A percentile compares a stretch with the other conserved stretches of the same genome.
Conservation (phyloP, 2,797 vertebrate species). For the Centroberyx gerrardi region DNA sequence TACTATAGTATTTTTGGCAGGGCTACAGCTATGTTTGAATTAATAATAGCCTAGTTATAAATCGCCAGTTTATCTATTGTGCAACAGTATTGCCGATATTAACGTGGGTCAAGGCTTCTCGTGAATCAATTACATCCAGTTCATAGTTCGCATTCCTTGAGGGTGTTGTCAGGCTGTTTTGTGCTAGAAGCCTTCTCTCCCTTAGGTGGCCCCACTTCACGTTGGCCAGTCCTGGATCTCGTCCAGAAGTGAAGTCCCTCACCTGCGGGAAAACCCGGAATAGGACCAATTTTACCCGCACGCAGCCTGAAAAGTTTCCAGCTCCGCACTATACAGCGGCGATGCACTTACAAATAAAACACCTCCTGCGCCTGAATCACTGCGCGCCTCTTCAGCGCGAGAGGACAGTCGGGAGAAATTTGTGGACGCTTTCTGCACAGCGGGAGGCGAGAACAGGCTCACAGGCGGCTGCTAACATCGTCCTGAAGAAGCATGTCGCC, state of each 20-base stretch:
- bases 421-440: slow-evolving; percentile 15
- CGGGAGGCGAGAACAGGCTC: neutral
- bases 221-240: neutral
- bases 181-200: neutral
- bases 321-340: neutral
- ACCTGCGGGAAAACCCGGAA: slow-evolving; percentile 18
- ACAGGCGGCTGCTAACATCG: neutral
- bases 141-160: slow-evolving; percentile 66
- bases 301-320: neutral
- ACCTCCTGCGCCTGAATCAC: slow-evolving; percentile 1
- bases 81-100: neutral
- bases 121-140: slow-evolving; percentile 58
- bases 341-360: slow-evolving; percentile 53
- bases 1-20: too few relatives aligned
- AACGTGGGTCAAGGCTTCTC: slow-evolving; percentile 37
- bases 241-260: neutral
- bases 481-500: neutral
- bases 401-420: neutral
- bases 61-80: slow-evolving; percentile 3
- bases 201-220: slow-evolving; percentile 36
- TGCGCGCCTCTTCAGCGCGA: neutral
- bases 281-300: neutral
- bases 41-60: too few relatives aligned
- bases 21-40: neutral
- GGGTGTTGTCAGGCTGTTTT: neutral